These are phyloP conservation scores for Brotula barbata DNA, from an alignment of 2,797 vertebrate species.

Conservation along the genomic window DNA sequence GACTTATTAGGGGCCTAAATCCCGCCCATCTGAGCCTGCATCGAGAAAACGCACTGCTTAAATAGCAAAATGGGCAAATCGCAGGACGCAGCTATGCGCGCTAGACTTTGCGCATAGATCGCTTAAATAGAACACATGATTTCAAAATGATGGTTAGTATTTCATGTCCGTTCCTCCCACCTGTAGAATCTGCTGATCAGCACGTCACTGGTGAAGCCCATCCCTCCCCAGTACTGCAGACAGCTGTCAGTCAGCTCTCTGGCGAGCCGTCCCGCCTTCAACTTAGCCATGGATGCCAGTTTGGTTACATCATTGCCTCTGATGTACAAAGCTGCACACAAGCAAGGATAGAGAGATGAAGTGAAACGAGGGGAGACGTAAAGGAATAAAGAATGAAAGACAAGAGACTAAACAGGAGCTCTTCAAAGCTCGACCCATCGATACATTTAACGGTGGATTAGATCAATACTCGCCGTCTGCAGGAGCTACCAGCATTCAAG, in stretches of 20 bases:
- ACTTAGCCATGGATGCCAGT: constrained; percentile 89
- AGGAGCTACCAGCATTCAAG: background rate
- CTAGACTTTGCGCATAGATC: too few species aligned
- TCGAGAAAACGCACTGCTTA: too few species aligned
- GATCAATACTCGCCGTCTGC: constrained; percentile 18
- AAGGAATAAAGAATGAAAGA: too few species aligned
- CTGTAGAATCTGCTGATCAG: constrained; percentile 88
- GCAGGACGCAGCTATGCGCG: too few species aligned
- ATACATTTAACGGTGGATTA: background rate
- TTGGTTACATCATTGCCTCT: constrained; percentile 87
- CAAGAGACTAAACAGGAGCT: background rate
- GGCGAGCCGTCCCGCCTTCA: constrained; percentile 84
- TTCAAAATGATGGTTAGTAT: too few species aligned
- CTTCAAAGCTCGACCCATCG: background rate
- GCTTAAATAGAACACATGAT: too few species aligned
- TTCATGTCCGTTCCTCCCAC: constrained; percentile 63
- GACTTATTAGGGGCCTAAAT: too few species aligned
- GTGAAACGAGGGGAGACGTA: background rate
- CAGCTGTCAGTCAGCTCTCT: constrained; percentile 85
- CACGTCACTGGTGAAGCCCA: constrained; percentile 89
- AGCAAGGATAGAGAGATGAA: background rate
- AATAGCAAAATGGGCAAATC: too few species aligned
- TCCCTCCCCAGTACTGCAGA: constrained; percentile 92
- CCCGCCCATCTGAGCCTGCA: too few species aligned
- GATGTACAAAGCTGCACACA: constrained; percentile 79